Evolutionary conservation across 2,113 vertebrate species (phyloP).

Genomic region (Marcusenius ussheri): DNA sequence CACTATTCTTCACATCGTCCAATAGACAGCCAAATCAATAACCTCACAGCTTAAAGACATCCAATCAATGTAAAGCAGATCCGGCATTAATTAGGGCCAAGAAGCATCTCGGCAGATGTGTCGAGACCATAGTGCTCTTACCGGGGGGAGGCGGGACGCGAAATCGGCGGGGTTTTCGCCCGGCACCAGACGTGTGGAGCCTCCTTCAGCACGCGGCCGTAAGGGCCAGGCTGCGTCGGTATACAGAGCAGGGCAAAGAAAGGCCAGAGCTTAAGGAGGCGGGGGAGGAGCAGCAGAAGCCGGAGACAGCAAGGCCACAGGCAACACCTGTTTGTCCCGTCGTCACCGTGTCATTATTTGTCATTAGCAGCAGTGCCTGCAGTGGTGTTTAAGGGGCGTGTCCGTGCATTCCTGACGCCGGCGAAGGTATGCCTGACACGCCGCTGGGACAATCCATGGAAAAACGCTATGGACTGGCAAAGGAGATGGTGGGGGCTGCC

Average conservation of each 20-base stretch:
- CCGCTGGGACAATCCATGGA: constrained; percentile 32
- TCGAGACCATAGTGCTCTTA: constrained; percentile 37
- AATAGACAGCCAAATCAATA: constrained; percentile 57
- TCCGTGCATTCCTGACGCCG: constrained; percentile 40
- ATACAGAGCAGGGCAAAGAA: not conserved
- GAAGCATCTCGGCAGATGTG: constrained; percentile 45
- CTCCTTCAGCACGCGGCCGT: not conserved
- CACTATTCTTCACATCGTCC: constrained; percentile 51
- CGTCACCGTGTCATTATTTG: constrained; percentile 53
- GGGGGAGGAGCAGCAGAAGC: constrained; percentile 11
- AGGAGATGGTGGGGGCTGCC: not conserved
- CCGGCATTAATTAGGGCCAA: constrained; percentile 56
- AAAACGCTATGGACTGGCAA: not conserved
- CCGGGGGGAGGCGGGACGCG: constrained; percentile 36
- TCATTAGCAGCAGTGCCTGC: constrained; percentile 49
- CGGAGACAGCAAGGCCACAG: constrained; percentile 19
- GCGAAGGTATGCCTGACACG: constrained; percentile 41
- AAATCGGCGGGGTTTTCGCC: constrained; percentile 27
- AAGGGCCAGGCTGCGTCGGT: not conserved
- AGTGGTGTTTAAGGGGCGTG: constrained; percentile 37
- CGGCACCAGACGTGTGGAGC: constrained; percentile 17
- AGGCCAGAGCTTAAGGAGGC: not conserved
- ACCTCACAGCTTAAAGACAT: constrained; percentile 46
- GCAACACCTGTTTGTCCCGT: constrained; percentile 60
- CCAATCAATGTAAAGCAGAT: constrained; percentile 57